phyloP scores from a whole-genome alignment of 2,797 vertebrate species.

The Choloepus didactylus region DNA sequence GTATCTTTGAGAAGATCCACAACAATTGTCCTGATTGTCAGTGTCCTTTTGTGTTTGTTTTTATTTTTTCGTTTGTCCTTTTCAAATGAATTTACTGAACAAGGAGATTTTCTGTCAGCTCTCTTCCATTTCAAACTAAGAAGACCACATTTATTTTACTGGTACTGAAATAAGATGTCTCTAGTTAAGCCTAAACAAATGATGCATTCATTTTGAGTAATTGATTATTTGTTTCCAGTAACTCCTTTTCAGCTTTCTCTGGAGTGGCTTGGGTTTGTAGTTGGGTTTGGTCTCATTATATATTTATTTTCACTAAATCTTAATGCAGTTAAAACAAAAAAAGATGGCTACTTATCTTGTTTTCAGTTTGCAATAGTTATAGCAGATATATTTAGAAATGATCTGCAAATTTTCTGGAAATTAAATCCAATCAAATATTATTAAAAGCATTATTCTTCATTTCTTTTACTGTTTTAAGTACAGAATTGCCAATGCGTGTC shows the following conservation, averaged over 20 bases:
- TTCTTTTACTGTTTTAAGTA: conserved; percentile 51
- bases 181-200: conserved; percentile 46
- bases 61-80: not conserved
- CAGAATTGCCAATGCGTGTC: not conserved
- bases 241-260: conserved; percentile 24
- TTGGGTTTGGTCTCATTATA: conserved; percentile 29
- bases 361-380: conserved; percentile 54
- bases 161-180: not conserved
- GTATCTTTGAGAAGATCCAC: conserved; percentile 13
- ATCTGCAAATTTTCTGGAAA: conserved; percentile 44
- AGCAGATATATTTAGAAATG: conserved; percentile 49
- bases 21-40: not conserved
- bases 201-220: conserved; percentile 9
- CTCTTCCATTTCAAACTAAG: conserved; percentile 9
- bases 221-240: conserved; percentile 24
- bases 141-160: not conserved
- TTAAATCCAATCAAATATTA: conserved; percentile 55
- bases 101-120: not conserved
- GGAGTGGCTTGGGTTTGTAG: not conserved
- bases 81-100: not conserved
- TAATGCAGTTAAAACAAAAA: conserved; percentile 9
- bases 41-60: not conserved
- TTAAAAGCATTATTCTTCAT: conserved; percentile 29
- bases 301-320: conserved; percentile 57
- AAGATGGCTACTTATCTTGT: not conserved